Evolutionary conservation across 2,113 vertebrate genomes (phyloP), one percentile per base, ranked within the genome.

Genomic region (Agapornis roseicollis): DNA sequence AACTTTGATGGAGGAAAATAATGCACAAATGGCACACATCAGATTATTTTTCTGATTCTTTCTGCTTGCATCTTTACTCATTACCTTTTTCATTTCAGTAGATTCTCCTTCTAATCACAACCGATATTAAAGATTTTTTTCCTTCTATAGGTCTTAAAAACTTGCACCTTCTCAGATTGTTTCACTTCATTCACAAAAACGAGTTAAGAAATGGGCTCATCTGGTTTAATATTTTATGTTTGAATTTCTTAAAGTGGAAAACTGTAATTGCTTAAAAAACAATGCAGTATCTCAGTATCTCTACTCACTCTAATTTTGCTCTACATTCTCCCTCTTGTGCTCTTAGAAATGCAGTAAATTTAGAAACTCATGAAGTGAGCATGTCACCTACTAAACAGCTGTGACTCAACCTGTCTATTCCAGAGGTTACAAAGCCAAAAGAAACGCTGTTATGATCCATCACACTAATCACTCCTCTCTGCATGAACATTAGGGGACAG

Each of bases 341-440:
- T 90, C 66, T 49, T 18, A 50, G 81, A 80, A 92, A 95, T 1
- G 46, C 79, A 82, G 76, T 33, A 71, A 82, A 85, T 64, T 79
- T 10, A 46, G 47, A 73, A 73, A 65, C 53, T 41, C n/a, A 35
- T 52, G 7, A 94, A 94, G 76, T 42, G 46, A 71, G 74, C 49
- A 56, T 84, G 87, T 93, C 35, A 64, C 77, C 60, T 60, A 14
- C 68, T n/a, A 11, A 55, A 71, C 85, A 95, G 88, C 74, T 74
- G 92, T 73, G 78, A 77, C 91, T 79, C 61, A 76, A 53, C 56
- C 77, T 58, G 77, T 23, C 90, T 76, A 6, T 86, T 86, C 61
- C 83, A 70, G 60, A 44, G 89, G 83, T 71, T 66, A 90, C 56
- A 28, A 69, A 94, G 83, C 50, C 58, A 76, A 82, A 80, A 74